Evolutionary conservation across 2,888 invertebrate species (phyloP).

Genomic region (Oxycera nigricornis): DNA sequence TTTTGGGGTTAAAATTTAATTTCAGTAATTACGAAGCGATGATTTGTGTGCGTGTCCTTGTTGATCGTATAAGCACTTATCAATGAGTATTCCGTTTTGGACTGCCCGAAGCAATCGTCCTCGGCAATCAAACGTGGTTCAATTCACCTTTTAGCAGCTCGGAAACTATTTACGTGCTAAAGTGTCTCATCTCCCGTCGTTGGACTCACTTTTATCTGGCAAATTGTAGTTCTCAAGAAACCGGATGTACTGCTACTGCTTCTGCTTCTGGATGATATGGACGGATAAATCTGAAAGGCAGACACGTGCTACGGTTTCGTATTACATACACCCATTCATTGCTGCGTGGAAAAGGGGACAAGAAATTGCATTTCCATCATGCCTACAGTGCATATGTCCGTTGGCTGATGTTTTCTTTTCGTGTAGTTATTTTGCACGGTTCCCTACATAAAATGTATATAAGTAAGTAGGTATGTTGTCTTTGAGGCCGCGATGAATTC

Average conservation of each 20-base stretch:
- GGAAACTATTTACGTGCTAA: too few relatives aligned
- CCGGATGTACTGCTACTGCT: slow-evolving; percentile 24
- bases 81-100: too few relatives aligned
- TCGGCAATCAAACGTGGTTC: too few relatives aligned
- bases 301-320: slow-evolving; percentile 39
- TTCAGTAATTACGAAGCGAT: too few relatives aligned
- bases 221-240: neutral
- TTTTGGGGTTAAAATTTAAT: too few relatives aligned
- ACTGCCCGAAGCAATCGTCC: too few relatives aligned
- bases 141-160: too few relatives aligned
- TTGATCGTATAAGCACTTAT: too few relatives aligned
- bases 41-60: too few relatives aligned
- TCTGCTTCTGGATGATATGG: neutral
- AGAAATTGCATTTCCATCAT: slow-evolving; percentile 18
- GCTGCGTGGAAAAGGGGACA: slow-evolving; percentile 23
- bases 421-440: neutral
- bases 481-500: neutral
- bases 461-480: neutral
- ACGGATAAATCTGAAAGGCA: slow-evolving; percentile 36
- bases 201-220: slow-evolving; percentile 1
- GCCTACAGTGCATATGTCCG: neutral
- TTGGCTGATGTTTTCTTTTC: neutral
- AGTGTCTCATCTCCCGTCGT: too few relatives aligned
- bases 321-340: slow-evolving; percentile 31
- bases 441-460: neutral